Conservation (phyloP, 2,888 invertebrate species). For the Keiferia lycopersicella region DNA sequence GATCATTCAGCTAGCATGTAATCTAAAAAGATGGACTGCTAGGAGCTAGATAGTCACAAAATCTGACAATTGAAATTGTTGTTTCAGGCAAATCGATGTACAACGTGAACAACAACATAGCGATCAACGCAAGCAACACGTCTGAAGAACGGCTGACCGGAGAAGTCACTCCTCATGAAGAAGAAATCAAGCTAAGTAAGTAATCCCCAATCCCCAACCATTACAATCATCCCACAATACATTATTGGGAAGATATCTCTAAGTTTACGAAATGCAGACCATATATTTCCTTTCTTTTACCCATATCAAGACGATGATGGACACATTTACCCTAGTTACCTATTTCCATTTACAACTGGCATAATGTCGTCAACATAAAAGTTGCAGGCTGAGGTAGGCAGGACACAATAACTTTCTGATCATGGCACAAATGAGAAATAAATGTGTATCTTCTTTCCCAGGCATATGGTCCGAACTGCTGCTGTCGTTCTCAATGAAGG, state of each 20-base stretch:
- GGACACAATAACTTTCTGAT: too few relatives aligned
- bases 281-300: too few relatives aligned
- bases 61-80: background rate
- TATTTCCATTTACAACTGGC: too few relatives aligned
- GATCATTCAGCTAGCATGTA: too few relatives aligned
- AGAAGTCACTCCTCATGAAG: conserved; percentile 72
- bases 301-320: too few relatives aligned
- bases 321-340: too few relatives aligned
- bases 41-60: background rate
- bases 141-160: conserved; percentile 82
- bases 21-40: too few relatives aligned
- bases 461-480: conserved; percentile 85
- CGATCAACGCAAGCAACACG: conserved; percentile 66
- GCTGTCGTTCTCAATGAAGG: conserved; percentile 89
- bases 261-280: background rate
- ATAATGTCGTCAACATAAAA: too few relatives aligned
- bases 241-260: background rate
- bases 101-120: conserved; percentile 77
- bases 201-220: background rate
- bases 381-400: too few relatives aligned
- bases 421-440: too few relatives aligned
- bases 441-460: conserved; percentile 46
- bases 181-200: conserved; percentile 75
- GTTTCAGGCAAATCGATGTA: conserved; percentile 72
- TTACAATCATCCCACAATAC: background rate